These are phyloP conservation scores for Labeo rohita DNA, from an alignment of 2,113 vertebrate genomes.

Conservation along the genomic window DNA sequence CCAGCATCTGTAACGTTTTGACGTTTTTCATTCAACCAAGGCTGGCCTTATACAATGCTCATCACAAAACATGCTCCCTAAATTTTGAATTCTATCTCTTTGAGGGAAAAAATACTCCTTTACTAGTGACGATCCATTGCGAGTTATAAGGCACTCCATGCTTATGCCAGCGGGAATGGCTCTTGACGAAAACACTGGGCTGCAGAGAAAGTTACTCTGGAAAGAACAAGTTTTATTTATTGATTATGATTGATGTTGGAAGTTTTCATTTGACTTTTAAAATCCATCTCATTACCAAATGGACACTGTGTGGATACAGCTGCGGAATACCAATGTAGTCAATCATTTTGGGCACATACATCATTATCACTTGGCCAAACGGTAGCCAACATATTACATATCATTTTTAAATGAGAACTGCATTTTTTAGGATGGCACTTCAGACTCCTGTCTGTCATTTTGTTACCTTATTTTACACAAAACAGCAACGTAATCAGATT, in stretches of 20 bases:
- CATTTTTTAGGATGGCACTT: not conserved
- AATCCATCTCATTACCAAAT: constrained; percentile 26
- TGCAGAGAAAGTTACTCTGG: not conserved
- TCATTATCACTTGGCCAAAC: not conserved
- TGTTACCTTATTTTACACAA: not conserved
- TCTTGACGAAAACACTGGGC: not conserved
- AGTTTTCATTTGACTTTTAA: not conserved
- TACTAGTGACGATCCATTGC: not conserved
- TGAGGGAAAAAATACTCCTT: not conserved
- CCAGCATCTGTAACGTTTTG: constrained; percentile 82
- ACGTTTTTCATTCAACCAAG: constrained; percentile 56
- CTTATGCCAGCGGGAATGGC: not conserved
- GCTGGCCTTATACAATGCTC: constrained; percentile 54
- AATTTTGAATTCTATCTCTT: not conserved
- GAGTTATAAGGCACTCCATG: not conserved
- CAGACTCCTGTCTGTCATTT: not conserved
- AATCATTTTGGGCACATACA: constrained; percentile 7
- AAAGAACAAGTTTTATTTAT: constrained; percentile 28
- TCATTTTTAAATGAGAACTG: not conserved
- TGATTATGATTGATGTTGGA: constrained; percentile 20
- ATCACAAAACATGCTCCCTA: constrained; percentile 33
- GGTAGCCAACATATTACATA: constrained; percentile 20
- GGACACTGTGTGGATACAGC: constrained; percentile 38
- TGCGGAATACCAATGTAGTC: constrained; percentile 11
- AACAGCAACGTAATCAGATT: not conserved